Percentiles rank a stretch among this genome's conserved stretches.
Evolutionary conservation across 2,888 invertebrate species (phyloP).

Genomic region (Hydriomena furcata): DNA sequence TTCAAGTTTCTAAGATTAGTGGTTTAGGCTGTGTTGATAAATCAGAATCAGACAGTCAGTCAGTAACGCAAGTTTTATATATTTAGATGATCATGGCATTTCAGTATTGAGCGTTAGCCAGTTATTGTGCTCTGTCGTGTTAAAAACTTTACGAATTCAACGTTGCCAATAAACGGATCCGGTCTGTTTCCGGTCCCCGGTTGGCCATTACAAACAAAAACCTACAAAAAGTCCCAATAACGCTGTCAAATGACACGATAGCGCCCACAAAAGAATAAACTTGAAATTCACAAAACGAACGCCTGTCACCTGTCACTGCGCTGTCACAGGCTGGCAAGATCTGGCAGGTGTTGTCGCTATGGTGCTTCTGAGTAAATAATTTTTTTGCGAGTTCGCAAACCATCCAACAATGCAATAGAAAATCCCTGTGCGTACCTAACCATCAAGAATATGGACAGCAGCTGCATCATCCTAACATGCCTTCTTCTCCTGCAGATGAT

Average conservation of each 20-base stretch:
- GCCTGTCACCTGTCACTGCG: conserved; percentile 32
- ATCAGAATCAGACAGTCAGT: too few relatives aligned
- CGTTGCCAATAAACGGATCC: conserved; percentile 3
- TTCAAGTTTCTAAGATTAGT: too few relatives aligned
- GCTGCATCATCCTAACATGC: conserved; percentile 51
- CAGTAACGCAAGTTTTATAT: too few relatives aligned
- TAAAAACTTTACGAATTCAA: conserved; percentile 10
- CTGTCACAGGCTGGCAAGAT: conserved; percentile 43
- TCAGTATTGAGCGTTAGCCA: too few relatives aligned
- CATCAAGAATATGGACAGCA: conserved; percentile 57
- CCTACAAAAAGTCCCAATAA: conserved; percentile 29
- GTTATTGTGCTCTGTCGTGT: neutral
- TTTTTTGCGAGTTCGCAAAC: neutral
- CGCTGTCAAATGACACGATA: conserved; percentile 33
- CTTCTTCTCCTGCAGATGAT: conserved; percentile 65
- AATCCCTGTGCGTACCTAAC: conserved; percentile 8
- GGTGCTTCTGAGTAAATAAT: conserved; percentile 16
- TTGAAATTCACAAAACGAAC: conserved; percentile 47
- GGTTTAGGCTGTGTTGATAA: too few relatives aligned
- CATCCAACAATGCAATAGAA: conserved; percentile 45
- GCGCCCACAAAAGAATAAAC: conserved; percentile 43
- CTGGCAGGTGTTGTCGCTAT: conserved; percentile 39
- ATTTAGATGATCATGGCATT: too few relatives aligned
- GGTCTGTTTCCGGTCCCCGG: conserved; percentile 4
- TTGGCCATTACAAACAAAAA: conserved; percentile 14